Percentiles rank a stretch among this genome's conserved stretches.
These are phyloP conservation scores for Papilio gigon DNA, from an alignment of 2,888 invertebrate genomes.

Conservation along the genomic window DNA sequence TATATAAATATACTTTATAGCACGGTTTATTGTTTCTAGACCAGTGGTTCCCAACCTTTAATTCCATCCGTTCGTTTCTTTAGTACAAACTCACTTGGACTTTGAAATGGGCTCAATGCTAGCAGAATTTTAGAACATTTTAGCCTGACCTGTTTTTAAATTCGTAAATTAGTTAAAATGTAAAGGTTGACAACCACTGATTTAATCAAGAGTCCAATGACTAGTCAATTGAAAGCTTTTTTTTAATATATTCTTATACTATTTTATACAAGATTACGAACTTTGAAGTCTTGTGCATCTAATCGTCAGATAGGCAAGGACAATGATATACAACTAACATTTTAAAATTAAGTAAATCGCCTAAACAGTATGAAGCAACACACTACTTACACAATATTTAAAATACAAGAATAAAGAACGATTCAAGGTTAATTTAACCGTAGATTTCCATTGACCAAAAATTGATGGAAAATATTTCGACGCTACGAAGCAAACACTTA, in stretches of 20 bases:
- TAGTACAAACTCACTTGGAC: too few relatives aligned
- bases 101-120: too few relatives aligned
- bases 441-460: too few relatives aligned
- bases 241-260: slow-evolving; percentile 52
- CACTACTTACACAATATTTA: slow-evolving; percentile 39
- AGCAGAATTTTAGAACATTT: too few relatives aligned
- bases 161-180: too few relatives aligned
- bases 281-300: slow-evolving; percentile 70
- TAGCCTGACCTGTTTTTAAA: too few relatives aligned
- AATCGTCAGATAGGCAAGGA: slow-evolving; percentile 58
- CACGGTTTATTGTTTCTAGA: slow-evolving; percentile 8
- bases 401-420: slow-evolving; percentile 18
- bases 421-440: background rate
- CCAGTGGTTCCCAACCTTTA: slow-evolving; percentile 25
- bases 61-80: too few relatives aligned
- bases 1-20: slow-evolving; percentile 18
- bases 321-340: slow-evolving; percentile 54
- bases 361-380: slow-evolving; percentile 48
- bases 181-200: slow-evolving; percentile 22
- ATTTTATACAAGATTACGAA: slow-evolving; percentile 60
- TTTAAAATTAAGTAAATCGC: slow-evolving; percentile 53
- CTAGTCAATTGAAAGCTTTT: slow-evolving; percentile 59
- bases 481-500: too few relatives aligned
- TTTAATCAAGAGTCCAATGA: slow-evolving; percentile 59
- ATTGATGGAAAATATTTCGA: too few relatives aligned